These are phyloP conservation scores for Hemiprocne comata DNA, from an alignment of 2,113 vertebrate genomes.

Conservation along the genomic window DNA sequence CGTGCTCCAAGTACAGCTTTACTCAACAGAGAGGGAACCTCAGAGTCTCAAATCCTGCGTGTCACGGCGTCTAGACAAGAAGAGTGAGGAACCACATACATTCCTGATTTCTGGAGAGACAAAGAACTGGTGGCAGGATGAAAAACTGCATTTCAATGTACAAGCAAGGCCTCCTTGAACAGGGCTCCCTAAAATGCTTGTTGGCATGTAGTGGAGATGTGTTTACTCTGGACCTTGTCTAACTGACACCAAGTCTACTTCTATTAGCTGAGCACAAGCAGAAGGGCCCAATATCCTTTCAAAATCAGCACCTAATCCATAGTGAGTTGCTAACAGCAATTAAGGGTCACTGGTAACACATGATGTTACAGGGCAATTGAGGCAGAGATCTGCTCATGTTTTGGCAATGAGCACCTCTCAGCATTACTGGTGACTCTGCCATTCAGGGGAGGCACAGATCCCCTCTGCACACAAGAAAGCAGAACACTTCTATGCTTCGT, in stretches of 20 bases:
- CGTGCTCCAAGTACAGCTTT: background rate
- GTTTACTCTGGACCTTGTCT: background rate
- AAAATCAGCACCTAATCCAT: background rate
- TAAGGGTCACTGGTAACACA: background rate
- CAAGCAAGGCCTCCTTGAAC: background rate
- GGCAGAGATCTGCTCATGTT: background rate
- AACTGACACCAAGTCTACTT: background rate
- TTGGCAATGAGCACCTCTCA: background rate
- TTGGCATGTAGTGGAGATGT: background rate
- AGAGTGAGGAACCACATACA: background rate
- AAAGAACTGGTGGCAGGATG: background rate
- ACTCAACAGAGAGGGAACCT: background rate
- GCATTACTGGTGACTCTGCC: background rate
- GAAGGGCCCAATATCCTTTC: background rate
- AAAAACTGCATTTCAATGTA: background rate
- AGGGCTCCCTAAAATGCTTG: background rate
- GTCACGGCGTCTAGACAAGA: background rate
- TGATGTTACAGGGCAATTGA: background rate
- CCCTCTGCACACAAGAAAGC: background rate
- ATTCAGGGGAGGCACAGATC: background rate
- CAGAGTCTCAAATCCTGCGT: fast-evolving
- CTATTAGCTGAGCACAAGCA: background rate
- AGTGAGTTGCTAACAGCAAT: background rate
- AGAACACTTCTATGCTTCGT: background rate
- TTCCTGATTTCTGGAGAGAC: background rate